These are phyloP conservation scores for Trachurus trachurus DNA, from an alignment of 2,797 vertebrate species.

Conservation along the genomic window DNA sequence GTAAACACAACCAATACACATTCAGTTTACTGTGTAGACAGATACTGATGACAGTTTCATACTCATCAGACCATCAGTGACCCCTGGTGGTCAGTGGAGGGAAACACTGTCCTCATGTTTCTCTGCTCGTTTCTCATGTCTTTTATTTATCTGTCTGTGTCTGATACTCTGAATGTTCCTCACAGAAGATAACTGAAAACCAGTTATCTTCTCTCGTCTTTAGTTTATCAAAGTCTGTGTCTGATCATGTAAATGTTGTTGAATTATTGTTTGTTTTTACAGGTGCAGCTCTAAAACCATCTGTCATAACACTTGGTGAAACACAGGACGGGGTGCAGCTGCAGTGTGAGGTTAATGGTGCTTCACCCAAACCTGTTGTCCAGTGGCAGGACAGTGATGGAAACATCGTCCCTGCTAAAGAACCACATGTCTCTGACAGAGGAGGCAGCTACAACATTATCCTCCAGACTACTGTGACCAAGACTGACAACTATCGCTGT, in stretches of 20 bases:
- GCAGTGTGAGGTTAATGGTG: not conserved
- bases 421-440: not conserved
- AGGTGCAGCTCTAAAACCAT: not conserved
- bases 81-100: no score
- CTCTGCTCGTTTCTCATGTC: no score
- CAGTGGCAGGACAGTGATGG: slow-evolving; percentile 17
- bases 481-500: not conserved
- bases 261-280: not conserved
- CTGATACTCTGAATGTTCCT: no score
- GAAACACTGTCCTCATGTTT: no score
- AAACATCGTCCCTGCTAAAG: not conserved
- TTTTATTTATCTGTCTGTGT: not conserved
- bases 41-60: no score
- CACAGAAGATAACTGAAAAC: no score
- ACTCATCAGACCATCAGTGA: no score
- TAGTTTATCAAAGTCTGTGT: no score
- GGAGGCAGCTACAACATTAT: not conserved
- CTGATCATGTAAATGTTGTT: no score
- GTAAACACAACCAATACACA: no score
- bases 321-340: not conserved
- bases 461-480: slow-evolving; percentile 9
- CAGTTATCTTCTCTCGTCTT: no score
- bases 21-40: no score
- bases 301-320: rapidly evolving
- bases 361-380: not conserved